Evolutionary conservation across 2,888 invertebrate species (phyloP), one percentile per base, ranked within the genome.

Genomic region (Drosophila barbarae): DNA sequence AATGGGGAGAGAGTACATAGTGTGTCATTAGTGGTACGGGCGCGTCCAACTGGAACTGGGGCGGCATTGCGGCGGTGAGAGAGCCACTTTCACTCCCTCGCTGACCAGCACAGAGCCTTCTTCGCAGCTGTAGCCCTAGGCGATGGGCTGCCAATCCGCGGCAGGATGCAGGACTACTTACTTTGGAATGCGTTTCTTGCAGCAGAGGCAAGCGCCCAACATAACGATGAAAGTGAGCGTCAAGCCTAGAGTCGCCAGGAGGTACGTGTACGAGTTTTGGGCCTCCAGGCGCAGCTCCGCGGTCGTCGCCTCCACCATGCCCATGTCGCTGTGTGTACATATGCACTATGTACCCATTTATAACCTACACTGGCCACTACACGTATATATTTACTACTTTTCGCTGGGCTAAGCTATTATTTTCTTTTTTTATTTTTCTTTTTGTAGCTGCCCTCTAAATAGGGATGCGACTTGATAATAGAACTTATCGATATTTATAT

Each of bases 121-220:
- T 41, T 8, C 35, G 50, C 13, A 15, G 8, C 9, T 23, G 42
- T 23, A 10, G 3, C 12, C 7, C 10, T 1, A 36, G 32, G 36
- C n/a, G n/a, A 10, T 15, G 12, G 10, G 13, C 12, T 12, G 6
- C 13, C 12, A 9, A 12, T 12, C 18, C 4, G 3, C 2, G 12
- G 35, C 26, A 6, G n/a, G 23, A 51, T 46, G n/a, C 9, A 55
- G 34, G 26, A 23, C 12, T 55, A 88, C 89, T 93, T 91, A 94
- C 94, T 94, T 95, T 87, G 93, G 94, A 85, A 93, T 92, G 80
- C 92, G 93, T 83, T 93, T 93, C 84, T 93, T 93, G 89, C 94
- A 94, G 87, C 94, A 94, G 73, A 94, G 92, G 89, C 94, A 95
- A 76, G 92, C 92, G 69, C 93, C 91, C 73, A 94, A 90, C 83